Evolutionary conservation across 2,113 vertebrate species (phyloP).

Genomic region (Pelodiscus sinensis): DNA sequence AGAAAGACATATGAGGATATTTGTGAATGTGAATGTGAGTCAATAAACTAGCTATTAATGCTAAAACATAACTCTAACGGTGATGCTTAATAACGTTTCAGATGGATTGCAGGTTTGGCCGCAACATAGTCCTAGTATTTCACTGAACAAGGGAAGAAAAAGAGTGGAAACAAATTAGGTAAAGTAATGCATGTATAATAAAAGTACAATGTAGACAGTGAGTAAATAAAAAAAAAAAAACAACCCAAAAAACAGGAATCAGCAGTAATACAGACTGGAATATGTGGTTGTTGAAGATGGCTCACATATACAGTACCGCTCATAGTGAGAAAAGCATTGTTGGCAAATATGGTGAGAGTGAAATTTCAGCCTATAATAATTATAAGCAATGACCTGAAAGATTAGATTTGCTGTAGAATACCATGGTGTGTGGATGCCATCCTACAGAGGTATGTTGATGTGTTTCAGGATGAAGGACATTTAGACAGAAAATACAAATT

Average conservation of each 20-base stretch:
- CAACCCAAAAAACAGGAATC: background rate
- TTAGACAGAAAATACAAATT: background rate
- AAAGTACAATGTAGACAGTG: rapidly evolving
- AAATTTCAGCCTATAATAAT: background rate
- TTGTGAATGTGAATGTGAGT: background rate
- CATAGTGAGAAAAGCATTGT: background rate
- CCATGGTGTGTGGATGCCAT: background rate
- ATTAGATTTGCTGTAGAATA: background rate
- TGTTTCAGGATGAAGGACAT: background rate
- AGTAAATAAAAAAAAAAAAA: background rate
- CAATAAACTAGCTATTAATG: background rate
- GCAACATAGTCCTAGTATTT: background rate
- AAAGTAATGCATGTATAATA: background rate
- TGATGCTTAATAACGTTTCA: background rate
- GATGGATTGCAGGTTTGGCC: background rate
- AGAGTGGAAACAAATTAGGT: background rate
- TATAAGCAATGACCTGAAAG: background rate
- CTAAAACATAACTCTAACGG: background rate
- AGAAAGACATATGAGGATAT: background rate
- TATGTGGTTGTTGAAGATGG: background rate
- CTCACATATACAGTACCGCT: background rate
- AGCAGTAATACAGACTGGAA: background rate
- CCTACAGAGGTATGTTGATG: background rate
- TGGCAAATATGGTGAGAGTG: background rate
- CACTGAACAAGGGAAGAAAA: background rate